Percentiles rank a stretch among this genome's conserved stretches.
Conservation (phyloP, 1,140 invertebrate species). For the Cotesia chilonis region DNA sequence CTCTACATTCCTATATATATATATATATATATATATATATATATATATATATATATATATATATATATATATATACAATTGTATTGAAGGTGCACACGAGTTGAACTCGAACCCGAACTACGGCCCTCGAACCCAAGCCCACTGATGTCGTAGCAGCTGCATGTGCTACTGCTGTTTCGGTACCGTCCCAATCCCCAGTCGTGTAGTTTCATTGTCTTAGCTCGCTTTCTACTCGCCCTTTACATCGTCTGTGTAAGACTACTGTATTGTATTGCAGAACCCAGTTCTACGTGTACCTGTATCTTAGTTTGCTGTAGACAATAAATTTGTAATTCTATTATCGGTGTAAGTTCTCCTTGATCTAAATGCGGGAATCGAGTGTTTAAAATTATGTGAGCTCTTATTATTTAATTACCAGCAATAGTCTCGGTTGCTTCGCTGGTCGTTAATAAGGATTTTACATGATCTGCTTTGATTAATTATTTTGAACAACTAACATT, state of each 20-base stretch:
- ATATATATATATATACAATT: not conserved
- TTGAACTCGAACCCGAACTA: too few relatives aligned
- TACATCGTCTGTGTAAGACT: too few relatives aligned
- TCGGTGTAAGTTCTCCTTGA: conserved; percentile 4
- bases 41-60: not conserved
- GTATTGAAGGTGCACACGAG: too few relatives aligned
- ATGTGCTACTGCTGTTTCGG: conserved; percentile 13
- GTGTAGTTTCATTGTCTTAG: conserved; percentile 9
- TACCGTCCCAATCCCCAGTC: conserved; percentile 25
- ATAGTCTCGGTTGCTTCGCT: too few relatives aligned
- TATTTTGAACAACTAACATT: too few relatives aligned
- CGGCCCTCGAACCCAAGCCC: not conserved
- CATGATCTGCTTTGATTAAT: too few relatives aligned
- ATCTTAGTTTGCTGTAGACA: conserved; percentile 15
- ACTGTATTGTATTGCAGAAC: too few relatives aligned
- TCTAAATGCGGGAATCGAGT: not conserved
- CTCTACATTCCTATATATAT: not conserved
- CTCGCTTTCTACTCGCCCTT: too few relatives aligned
- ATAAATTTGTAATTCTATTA: conserved; percentile 34
- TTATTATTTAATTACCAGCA: too few relatives aligned
- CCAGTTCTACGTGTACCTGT: not conserved
- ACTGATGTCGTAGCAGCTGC: conserved; percentile 2
- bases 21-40: not conserved
- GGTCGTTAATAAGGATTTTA: too few relatives aligned
- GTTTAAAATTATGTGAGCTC: not conserved